Evolutionary conservation across 2,113 vertebrate species (phyloP), one percentile per base, ranked within the genome.

Genomic region (Bufo bufo): DNA sequence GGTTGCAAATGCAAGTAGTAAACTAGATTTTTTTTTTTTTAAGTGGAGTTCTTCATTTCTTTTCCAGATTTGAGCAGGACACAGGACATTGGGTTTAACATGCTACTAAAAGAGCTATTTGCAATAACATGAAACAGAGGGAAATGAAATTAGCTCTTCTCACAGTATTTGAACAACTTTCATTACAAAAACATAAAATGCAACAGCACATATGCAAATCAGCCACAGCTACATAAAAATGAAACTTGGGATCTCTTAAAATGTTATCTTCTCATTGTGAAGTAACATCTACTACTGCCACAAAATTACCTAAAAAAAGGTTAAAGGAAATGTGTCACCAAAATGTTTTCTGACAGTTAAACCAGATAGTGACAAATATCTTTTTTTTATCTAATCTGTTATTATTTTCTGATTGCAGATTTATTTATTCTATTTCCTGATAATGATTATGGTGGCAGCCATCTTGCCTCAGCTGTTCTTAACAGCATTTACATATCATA

Each of bases 121-220:
- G 58, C 85, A 77, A 52, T 43, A 65, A 89, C 78, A 88, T 72
- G 82, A 87, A 63, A 82, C 83, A 90, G 79, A 85, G 47, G 47
- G 63, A 87, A 89, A 87, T 90, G 84, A 82, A 88, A 84, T 82
- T 56, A 49, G 61, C 87, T 78, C 8, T 86, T 89, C 90, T 86
- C 43, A 63, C 82, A 16, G 33, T 82, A 83, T 92, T 94, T 92
- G 91, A 92, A 92, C 91, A 92, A 90, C 90, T 92, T 92, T 85
- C 90, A 83, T 94, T 92, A 92, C 90, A 85, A 89, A 90, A 92
- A 90, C 77, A 93, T 89, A 93, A 88, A 91, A 91, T 91, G 81
- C 89, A 86, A 89, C 45, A 88, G 83, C 90, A 92, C 92, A 93
- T 90, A 87, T 93, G 91, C 84, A 90, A 92, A 91, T 94, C 66